phyloP scores from a whole-genome alignment of 2,113 vertebrate genomes.

The Anolis sagrei region DNA sequence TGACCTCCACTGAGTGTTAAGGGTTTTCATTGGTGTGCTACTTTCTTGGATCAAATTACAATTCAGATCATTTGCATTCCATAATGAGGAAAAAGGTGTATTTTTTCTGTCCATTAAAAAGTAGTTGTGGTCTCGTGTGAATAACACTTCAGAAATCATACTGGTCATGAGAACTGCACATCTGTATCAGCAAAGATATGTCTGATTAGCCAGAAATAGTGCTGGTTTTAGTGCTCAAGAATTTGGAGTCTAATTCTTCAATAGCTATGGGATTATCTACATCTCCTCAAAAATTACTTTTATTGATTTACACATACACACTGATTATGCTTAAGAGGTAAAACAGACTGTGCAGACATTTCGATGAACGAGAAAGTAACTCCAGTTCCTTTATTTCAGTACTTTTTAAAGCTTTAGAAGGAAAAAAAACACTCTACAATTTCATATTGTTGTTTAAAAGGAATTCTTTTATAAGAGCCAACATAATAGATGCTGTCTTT shows the following conservation, averaged over 20 bases:
- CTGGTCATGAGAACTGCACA: background rate
- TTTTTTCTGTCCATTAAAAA: background rate
- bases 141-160: background rate
- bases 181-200: background rate
- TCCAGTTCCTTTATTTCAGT: background rate
- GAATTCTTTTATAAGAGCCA: constrained; percentile 17
- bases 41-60: background rate
- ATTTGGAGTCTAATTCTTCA: rapidly evolving
- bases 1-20: too few species aligned
- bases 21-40: background rate
- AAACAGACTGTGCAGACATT: constrained; percentile 1
- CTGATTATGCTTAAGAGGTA: background rate
- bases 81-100: background rate
- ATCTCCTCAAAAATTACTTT: background rate
- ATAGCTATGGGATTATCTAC: background rate
- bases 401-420: constrained; percentile 9
- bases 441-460: constrained; percentile 5
- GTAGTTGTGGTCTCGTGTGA: background rate
- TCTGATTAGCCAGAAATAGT: background rate
- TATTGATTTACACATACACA: constrained; percentile 29
- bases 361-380: background rate
- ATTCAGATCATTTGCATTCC: background rate
- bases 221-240: constrained; percentile 29
- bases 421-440: background rate
- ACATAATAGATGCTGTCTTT: constrained; percentile 26